A percentile compares a stretch with the other conserved stretches of the same genome.
These are phyloP conservation scores for Choloepus didactylus DNA, from an alignment of 2,797 vertebrate genomes.

Conservation along the genomic window DNA sequence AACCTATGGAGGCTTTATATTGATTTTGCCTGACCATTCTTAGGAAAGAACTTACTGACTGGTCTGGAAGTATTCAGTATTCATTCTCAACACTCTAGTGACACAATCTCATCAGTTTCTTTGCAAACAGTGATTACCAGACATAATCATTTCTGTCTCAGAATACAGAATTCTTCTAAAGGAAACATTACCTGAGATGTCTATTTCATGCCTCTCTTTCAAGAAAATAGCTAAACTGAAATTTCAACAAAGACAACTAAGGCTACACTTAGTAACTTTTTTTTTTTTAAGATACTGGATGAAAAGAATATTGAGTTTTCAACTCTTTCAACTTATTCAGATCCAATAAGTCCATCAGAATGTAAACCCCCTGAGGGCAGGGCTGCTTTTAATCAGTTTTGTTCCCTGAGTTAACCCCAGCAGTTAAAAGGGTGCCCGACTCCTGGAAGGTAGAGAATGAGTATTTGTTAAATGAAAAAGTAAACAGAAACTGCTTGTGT, in stretches of 20 bases:
- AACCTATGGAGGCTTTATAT: neutral
- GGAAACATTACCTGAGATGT: neutral
- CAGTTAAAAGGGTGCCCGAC: neutral
- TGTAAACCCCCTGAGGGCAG: neutral
- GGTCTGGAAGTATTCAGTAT: neutral
- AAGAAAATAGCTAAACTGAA: slow-evolving; percentile 25
- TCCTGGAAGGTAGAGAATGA: neutral
- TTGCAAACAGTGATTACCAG: slow-evolving; percentile 63
- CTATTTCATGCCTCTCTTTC: neutral
- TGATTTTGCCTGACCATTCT: slow-evolving; percentile 8
- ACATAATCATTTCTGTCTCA: slow-evolving; percentile 49
- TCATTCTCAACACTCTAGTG: slow-evolving; percentile 53
- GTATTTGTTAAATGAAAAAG: neutral
- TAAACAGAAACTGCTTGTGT: neutral
- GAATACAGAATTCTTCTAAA: slow-evolving; percentile 51
- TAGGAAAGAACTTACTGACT: neutral
- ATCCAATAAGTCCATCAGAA: neutral
- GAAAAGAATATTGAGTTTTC: neutral
- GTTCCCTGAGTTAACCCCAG: neutral
- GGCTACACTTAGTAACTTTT: neutral
- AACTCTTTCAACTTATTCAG: neutral
- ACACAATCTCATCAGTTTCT: slow-evolving; percentile 57
- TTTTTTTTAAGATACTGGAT: neutral
- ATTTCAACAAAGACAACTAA: slow-evolving; percentile 49
- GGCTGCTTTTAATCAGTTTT: neutral